phyloP scores from a whole-genome alignment of 2,113 vertebrate species.

The Chlorodrepanis virens region DNA sequence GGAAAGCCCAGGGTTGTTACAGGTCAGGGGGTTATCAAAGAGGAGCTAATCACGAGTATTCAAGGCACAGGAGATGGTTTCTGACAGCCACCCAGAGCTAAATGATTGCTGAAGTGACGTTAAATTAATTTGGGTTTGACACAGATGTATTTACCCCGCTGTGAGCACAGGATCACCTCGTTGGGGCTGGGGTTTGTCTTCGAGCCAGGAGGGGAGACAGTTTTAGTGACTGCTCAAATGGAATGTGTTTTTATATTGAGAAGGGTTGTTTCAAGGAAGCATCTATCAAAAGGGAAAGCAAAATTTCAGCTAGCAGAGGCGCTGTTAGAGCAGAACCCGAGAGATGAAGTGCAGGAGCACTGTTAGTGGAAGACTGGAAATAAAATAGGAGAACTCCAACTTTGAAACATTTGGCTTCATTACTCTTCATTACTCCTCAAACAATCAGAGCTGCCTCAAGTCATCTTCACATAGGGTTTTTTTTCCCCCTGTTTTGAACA shows the following conservation, averaged over 20 bases:
- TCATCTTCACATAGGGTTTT: background rate
- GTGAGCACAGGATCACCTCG: background rate
- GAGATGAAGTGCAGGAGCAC: slow-evolving; percentile 13
- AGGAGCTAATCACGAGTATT: background rate
- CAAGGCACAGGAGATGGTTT: background rate
- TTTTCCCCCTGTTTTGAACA: background rate
- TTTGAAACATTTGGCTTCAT: slow-evolving; percentile 32
- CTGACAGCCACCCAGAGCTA: slow-evolving; percentile 1
- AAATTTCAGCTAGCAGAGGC: background rate
- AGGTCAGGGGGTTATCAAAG: background rate
- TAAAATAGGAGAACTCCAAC: slow-evolving; percentile 20
- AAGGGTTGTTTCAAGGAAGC: slow-evolving; percentile 27
- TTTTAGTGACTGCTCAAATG: slow-evolving; percentile 36
- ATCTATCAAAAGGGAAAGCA: slow-evolving; percentile 43
- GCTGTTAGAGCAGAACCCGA: background rate
- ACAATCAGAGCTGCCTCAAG: slow-evolving; percentile 16
- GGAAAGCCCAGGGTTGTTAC: background rate
- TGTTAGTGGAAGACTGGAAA: background rate
- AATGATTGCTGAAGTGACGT: background rate
- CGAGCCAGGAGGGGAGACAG: slow-evolving; percentile 3
- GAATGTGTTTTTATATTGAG: slow-evolving; percentile 37
- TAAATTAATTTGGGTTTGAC: slow-evolving; percentile 5
- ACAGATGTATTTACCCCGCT: slow-evolving; percentile 9
- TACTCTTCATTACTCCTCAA: slow-evolving; percentile 25
- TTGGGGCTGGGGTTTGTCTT: background rate